A percentile compares a stretch with the other conserved stretches of the same genome.
Conservation (phyloP, 2,888 invertebrate genomes). For the Metellina segmentata region DNA sequence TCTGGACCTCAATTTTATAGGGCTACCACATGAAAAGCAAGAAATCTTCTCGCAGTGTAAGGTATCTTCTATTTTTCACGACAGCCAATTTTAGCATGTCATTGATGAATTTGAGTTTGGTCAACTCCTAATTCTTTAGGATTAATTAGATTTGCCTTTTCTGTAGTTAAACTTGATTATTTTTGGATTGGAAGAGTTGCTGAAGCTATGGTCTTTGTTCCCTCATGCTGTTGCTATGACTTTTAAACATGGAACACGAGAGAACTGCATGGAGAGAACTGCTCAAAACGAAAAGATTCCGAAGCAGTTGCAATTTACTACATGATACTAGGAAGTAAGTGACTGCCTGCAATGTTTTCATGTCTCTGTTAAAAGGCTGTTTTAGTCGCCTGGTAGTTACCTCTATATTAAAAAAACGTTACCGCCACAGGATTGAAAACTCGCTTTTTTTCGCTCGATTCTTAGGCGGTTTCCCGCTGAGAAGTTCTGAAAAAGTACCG, state of each 20-base stretch:
- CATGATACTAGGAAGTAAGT: slow-evolving; percentile 1
- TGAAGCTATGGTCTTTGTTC: not conserved
- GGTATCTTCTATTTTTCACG: not conserved
- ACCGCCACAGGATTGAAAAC: too few relatives aligned
- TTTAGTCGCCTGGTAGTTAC: too few relatives aligned
- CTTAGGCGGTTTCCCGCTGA: too few relatives aligned
- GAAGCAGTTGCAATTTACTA: not conserved
- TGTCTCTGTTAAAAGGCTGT: too few relatives aligned
- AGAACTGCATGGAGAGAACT: too few relatives aligned
- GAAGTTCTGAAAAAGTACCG: too few relatives aligned
- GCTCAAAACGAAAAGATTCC: too few relatives aligned
- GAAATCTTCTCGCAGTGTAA: not conserved
- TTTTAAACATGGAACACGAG: too few relatives aligned
- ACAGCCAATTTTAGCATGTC: not conserved
- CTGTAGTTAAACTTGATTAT: not conserved
- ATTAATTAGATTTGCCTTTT: slow-evolving; percentile 9
- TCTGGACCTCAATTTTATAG: slow-evolving; percentile 24
- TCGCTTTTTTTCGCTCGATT: too few relatives aligned
- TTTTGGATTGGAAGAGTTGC: not conserved
- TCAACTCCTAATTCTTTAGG: not conserved
- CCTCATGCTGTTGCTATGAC: not conserved
- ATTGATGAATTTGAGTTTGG: too few relatives aligned
- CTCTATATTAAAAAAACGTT: too few relatives aligned
- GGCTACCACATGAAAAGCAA: not conserved
- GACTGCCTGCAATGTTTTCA: not conserved